Base-by-base conservation (phyloP, 2,797 vertebrate species). In the Acanthurus tractus region DNA sequence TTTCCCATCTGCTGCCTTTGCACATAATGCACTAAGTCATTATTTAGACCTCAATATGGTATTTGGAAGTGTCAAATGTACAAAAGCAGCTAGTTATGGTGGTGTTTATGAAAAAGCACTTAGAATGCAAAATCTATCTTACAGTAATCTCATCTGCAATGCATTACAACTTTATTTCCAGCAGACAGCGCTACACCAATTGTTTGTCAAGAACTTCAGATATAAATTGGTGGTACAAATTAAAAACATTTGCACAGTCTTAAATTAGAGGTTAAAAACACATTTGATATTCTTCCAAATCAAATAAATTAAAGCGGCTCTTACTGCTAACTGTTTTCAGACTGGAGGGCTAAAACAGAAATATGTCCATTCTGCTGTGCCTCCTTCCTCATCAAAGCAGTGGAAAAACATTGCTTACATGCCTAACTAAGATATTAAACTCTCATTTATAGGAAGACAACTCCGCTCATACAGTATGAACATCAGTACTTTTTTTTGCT, bases 1-100 rank as follows among this genome's bases (percentile, higher is more conserved):
- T 62, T 63, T 29, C 20, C 67, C 22, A 68, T 64, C 61, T 70
- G 53, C 53, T 75, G 56, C 25, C 4, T 66, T 57, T 50, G 46
- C 52, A 50, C n/a, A 45, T n/a, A 45, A 54, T 48, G 55, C 12
- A 11, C 76, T n/a, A 4, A 67, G 18, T 78, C 50, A 57, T 65
- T 61, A 20, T 72, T 67, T 58, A 53, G 59, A 14, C 34, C 11
- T 58, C 23, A 59, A 18, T 76, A 22, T 76, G 42, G 55, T 59
- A 17, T 53, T 11, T 76, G 12, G 38, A 70, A 29, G 53, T 40
- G 36, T 73, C 11, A 14, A 44, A 44, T 56, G 22, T 34, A 29
- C 40, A 73, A 46, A 70, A 29, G 49, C 11, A 81, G 36, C 9
- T 29, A 45, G 6, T 45, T 53, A 34, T 36, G 25, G 20, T 14